phyloP scores from a whole-genome alignment of 2,888 invertebrate genomes.

The Octodonta nipae region DNA sequence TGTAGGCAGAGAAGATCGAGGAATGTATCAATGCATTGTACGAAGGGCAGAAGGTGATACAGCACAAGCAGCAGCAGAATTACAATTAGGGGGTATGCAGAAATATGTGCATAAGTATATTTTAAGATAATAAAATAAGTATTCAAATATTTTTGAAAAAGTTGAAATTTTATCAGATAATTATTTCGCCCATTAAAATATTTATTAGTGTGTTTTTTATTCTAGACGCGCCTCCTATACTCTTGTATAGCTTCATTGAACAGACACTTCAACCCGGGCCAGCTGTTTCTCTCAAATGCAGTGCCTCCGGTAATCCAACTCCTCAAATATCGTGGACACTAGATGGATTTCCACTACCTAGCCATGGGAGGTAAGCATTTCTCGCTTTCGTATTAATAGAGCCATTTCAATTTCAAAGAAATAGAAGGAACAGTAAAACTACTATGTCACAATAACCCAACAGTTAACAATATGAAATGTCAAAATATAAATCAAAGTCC shows the following conservation, averaged over 20 bases:
- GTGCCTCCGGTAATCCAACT: conserved; percentile 62
- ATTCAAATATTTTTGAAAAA: too few species aligned
- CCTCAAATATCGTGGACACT: conserved; percentile 64
- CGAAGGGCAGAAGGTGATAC: conserved; percentile 58
- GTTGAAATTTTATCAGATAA: too few species aligned
- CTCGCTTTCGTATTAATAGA: too few species aligned
- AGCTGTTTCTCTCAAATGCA: conserved; percentile 64
- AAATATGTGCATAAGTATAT: neutral
- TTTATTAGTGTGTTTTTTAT: too few species aligned
- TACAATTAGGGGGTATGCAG: conserved; percentile 52
- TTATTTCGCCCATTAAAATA: too few species aligned
- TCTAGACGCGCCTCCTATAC: conserved; percentile 59
- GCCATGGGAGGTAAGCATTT: conserved; percentile 35
- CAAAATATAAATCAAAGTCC: too few species aligned
- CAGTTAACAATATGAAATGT: too few species aligned
- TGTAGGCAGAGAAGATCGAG: conserved; percentile 57
- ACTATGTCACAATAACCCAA: too few species aligned
- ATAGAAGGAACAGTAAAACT: too few species aligned
- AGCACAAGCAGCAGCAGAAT: conserved; percentile 61
- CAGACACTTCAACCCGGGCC: conserved; percentile 66
- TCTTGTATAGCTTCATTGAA: conserved; percentile 63
- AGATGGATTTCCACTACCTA: conserved; percentile 58
- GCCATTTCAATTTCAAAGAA: too few species aligned
- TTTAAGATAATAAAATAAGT: too few species aligned
- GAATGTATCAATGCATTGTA: conserved; percentile 66